A percentile compares a stretch with the other conserved stretches of the same genome.
phyloP scores from a whole-genome alignment of 2,888 invertebrate species.

The Hypselothyrea guttata region DNA sequence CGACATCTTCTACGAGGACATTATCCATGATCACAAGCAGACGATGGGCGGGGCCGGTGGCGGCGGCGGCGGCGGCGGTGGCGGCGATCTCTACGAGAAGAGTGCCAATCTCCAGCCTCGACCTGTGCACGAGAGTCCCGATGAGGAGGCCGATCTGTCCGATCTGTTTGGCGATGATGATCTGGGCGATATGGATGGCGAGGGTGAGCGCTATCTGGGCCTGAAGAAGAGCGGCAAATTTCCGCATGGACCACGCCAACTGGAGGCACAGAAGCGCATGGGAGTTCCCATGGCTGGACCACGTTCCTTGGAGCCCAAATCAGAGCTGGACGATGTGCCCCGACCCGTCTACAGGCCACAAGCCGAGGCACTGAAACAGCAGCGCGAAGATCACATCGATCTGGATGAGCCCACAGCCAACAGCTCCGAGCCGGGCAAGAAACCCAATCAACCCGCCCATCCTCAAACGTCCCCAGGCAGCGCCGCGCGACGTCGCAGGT shows the following conservation, averaged over 20 bases:
- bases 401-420: slow-evolving; percentile 48
- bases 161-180: slow-evolving; percentile 80
- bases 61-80: slow-evolving; percentile 73
- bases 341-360: slow-evolving; percentile 79
- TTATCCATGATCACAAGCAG: slow-evolving; percentile 85
- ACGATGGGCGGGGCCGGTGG: slow-evolving; percentile 69
- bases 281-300: slow-evolving; percentile 84
- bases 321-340: slow-evolving; percentile 68
- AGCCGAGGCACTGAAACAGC: slow-evolving; percentile 64
- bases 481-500: slow-evolving; percentile 83
- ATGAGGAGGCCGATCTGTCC: slow-evolving; percentile 79
- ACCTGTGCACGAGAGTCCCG: slow-evolving; percentile 82
- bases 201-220: slow-evolving; percentile 81
- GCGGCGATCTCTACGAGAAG: slow-evolving; percentile 77
- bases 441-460: neutral
- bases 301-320: slow-evolving; percentile 82
- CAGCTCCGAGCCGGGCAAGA: slow-evolving; percentile 25
- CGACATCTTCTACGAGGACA: slow-evolving; percentile 85
- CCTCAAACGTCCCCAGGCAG: slow-evolving; percentile 3
- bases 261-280: slow-evolving; percentile 84
- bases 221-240: slow-evolving; percentile 85
- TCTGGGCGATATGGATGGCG: slow-evolving; percentile 68
- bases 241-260: slow-evolving; percentile 88
- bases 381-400: slow-evolving; percentile 73
- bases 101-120: slow-evolving; percentile 78